These are phyloP conservation scores for Muscicapa adusta DNA, from an alignment of 2,113 vertebrate genomes.

Conservation along the genomic window DNA sequence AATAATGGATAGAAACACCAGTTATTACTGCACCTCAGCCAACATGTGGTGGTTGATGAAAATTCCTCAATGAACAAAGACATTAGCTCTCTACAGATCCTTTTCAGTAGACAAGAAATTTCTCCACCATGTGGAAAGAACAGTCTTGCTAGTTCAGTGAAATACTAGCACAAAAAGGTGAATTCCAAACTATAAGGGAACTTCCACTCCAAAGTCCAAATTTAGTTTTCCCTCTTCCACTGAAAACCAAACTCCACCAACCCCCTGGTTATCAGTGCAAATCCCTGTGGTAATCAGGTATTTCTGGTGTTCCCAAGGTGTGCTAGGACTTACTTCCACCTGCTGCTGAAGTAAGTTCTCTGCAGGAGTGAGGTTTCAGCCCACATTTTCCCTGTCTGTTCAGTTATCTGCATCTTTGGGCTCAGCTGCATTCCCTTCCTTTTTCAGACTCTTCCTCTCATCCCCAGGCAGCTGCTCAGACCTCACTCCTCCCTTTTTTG, in stretches of 20 bases:
- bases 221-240: background rate
- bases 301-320: background rate
- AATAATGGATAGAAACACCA: background rate
- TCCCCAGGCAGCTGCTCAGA: background rate
- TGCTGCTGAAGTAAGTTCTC: background rate
- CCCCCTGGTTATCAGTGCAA: background rate
- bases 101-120: background rate
- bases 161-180: background rate
- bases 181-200: background rate
- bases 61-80: background rate
- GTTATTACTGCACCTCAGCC: background rate
- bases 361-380: background rate
- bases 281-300: background rate
- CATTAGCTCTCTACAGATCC: background rate
- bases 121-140: background rate
- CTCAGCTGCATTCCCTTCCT: background rate
- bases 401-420: background rate
- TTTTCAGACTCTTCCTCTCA: background rate
- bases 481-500: background rate
- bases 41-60: background rate
- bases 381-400: background rate
- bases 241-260: background rate
- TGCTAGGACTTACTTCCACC: background rate
- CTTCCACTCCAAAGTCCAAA: background rate
- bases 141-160: background rate